These are phyloP conservation scores for Standfussiana lucernea DNA, from an alignment of 2,888 invertebrate species.

Conservation along the genomic window DNA sequence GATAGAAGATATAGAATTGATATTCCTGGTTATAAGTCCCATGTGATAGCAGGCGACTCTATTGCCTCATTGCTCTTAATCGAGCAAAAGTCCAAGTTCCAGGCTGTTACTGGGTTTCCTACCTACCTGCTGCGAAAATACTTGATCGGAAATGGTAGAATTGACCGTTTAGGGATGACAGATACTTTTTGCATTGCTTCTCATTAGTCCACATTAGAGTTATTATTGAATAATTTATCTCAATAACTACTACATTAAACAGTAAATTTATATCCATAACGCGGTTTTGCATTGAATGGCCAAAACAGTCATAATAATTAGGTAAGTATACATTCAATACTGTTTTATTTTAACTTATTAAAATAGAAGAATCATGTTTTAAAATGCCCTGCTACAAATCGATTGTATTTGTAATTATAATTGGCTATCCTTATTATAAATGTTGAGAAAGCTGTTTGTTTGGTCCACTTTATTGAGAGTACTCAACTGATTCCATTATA, in stretches of 20 bases:
- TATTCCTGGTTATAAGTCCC: not conserved
- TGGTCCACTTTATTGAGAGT: constrained; percentile 54
- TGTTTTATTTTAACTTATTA: constrained; percentile 27
- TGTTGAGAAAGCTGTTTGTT: constrained; percentile 52
- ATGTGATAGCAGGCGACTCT: not conserved
- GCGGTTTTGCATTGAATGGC: constrained; percentile 35
- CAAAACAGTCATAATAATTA: constrained; percentile 17
- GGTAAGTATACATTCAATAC: constrained; percentile 25
- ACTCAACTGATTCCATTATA: constrained; percentile 38
- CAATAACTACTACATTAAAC: not conserved
- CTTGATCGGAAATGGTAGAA: not conserved
- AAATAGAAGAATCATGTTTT: constrained; percentile 28
- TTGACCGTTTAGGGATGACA: not conserved
- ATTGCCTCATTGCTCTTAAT: not conserved
- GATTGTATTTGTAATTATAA: constrained; percentile 45
- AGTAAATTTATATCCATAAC: not conserved
- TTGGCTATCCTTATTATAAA: constrained; percentile 44
- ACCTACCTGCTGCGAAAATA: not conserved
- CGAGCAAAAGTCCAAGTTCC: not conserved
- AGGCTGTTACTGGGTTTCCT: too few relatives aligned
- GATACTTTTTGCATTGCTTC: not conserved
- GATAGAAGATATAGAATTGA: too few relatives aligned
- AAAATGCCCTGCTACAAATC: constrained; percentile 35
- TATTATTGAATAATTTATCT: constrained; percentile 3
- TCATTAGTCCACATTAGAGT: not conserved